A percentile compares a stretch with the other conserved stretches of the same genome.
phyloP scores from a whole-genome alignment of 2,888 invertebrate genomes.

The Eupithecia dodoneata region DNA sequence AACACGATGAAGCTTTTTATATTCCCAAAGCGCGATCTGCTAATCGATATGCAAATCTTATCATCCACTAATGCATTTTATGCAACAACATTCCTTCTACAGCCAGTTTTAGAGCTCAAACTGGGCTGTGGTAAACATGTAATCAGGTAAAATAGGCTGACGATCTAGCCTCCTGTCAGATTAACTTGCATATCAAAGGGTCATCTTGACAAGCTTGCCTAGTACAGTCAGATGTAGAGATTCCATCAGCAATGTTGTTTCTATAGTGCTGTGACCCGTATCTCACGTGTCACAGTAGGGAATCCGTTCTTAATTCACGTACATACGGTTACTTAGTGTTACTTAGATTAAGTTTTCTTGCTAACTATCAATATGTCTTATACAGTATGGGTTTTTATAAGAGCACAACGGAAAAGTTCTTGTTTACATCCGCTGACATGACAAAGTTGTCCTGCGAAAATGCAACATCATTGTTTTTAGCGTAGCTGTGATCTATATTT shows the following conservation, averaged over 20 bases:
- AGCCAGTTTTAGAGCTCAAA: slow-evolving; percentile 6
- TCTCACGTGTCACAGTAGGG: background rate
- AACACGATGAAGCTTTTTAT: background rate
- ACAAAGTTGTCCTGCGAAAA: no score
- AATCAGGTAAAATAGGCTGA: slow-evolving; percentile 11
- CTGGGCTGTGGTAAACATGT: slow-evolving; percentile 5
- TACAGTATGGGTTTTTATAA: no score
- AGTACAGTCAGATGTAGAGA: slow-evolving; percentile 3
- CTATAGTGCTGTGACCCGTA: background rate
- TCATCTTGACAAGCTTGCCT: slow-evolving; percentile 14
- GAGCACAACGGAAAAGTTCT: no score
- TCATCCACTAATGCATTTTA: slow-evolving; percentile 11
- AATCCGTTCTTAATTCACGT: background rate
- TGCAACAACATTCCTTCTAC: slow-evolving; percentile 17
- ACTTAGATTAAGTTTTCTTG: no score
- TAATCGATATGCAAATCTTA: slow-evolving; percentile 1
- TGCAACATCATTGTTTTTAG: no score
- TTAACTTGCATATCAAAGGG: slow-evolving; percentile 15
- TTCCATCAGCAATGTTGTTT: slow-evolving; percentile 8
- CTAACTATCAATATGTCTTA: no score
- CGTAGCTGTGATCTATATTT: no score
- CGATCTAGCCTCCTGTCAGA: slow-evolving; percentile 8
- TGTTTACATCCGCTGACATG: no score
- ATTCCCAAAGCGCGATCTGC: background rate
- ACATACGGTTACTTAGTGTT: background rate